Percentiles rank a stretch among this genome's conserved stretches.
Evolutionary conservation across 2,888 invertebrate species (phyloP).

Genomic region (Drosophila mettleri): DNA sequence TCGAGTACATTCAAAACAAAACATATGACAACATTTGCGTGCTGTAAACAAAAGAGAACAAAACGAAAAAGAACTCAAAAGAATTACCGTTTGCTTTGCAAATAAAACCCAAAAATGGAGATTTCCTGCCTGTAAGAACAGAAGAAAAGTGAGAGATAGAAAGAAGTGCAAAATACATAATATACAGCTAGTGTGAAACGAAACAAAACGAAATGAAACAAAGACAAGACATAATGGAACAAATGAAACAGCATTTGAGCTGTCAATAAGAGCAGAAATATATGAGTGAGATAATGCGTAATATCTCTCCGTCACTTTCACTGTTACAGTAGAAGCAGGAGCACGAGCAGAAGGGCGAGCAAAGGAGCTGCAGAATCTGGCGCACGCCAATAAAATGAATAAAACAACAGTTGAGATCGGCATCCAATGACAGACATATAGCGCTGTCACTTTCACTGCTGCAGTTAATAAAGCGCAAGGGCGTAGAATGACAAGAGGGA

Average conservation of each 20-base stretch:
- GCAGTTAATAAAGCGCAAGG: constrained; percentile 2
- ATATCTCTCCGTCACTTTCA: constrained; percentile 76
- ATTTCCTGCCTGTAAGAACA: constrained; percentile 84
- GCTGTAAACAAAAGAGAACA: constrained; percentile 16
- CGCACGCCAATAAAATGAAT: constrained; percentile 13
- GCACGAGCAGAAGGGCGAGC: background rate
- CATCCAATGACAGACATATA: background rate
- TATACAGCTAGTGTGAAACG: constrained; percentile 26
- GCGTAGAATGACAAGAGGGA: background rate
- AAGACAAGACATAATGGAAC: constrained; percentile 18
- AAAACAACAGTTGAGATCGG: constrained; percentile 3
- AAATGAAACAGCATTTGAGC: constrained; percentile 8
- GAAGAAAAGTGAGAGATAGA: constrained; percentile 75
- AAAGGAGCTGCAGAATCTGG: background rate
- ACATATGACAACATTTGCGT: constrained; percentile 10
- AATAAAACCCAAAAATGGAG: constrained; percentile 84
- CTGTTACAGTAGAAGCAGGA: constrained; percentile 41
- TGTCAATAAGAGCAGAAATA: background rate
- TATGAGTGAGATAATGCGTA: constrained; percentile 9
- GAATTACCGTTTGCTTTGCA: constrained; percentile 84
- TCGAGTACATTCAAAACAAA: constrained; percentile 8
- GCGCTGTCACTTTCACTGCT: constrained; percentile 13
- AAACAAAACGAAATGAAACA: constrained; percentile 39
- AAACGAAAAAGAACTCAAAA: constrained; percentile 46
- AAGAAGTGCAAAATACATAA: constrained; percentile 47